Conservation (phyloP, 92 coral and sea anemone species). For the Pocillopora grandis region DNA sequence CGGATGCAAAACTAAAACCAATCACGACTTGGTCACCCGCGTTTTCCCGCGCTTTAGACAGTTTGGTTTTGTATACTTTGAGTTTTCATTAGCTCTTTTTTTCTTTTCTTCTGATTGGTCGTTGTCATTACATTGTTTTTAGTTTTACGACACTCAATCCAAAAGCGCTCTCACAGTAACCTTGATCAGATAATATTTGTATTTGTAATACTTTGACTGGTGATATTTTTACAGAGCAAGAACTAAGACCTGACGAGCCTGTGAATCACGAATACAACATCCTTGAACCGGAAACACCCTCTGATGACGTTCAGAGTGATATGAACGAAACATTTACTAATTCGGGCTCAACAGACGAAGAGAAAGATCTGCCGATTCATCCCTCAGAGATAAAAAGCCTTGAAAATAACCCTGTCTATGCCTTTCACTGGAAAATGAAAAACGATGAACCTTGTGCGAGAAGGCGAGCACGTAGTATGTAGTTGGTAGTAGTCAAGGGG, state of each 20-base stretch:
- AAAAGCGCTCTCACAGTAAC: too few species aligned
- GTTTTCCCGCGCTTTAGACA: too few species aligned
- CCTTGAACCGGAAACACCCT: constrained; percentile 22
- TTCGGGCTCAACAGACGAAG: not conserved
- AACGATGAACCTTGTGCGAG: not conserved
- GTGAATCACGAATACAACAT: constrained; percentile 16
- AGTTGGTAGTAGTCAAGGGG: not conserved
- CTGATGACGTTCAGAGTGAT: not conserved
- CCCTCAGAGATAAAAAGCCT: not conserved
- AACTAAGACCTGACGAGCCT: not conserved
- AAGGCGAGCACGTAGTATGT: constrained; percentile 13
- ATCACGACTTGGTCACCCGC: too few species aligned
- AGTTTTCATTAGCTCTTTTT: not conserved
- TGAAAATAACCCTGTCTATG: not conserved
- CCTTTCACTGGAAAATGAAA: not conserved
- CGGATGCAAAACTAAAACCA: too few species aligned
- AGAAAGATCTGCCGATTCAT: not conserved
- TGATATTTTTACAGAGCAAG: not conserved
- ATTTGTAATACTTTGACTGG: too few species aligned
- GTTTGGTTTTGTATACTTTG: too few species aligned
- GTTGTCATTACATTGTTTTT: too few species aligned
- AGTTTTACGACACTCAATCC: too few species aligned
- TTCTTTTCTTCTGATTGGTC: not conserved
- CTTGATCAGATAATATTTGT: too few species aligned
- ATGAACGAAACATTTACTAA: not conserved